Evolutionary conservation across 2,888 invertebrate species (phyloP).

Genomic region (Macrosoma leucophasiata): DNA sequence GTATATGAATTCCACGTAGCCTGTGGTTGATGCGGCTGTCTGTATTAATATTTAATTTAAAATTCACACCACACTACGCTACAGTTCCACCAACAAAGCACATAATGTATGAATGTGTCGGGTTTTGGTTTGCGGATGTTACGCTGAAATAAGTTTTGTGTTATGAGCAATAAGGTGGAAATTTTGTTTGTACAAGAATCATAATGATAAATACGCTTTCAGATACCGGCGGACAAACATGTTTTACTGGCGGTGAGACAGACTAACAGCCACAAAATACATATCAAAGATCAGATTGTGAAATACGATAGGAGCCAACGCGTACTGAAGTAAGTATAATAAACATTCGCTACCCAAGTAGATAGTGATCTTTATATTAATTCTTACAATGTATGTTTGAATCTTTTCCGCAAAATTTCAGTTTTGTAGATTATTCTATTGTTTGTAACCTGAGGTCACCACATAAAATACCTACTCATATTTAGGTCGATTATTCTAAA

Average conservation of each 20-base stretch:
- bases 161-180: constrained; percentile 6
- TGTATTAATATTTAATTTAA: constrained; percentile 60
- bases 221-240: constrained; percentile 81
- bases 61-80: constrained; percentile 54
- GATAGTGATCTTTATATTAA: no score
- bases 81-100: constrained; percentile 44
- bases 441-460: no score
- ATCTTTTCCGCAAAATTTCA: no score
- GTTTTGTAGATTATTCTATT: no score
- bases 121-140: constrained; percentile 5
- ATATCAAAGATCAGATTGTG: constrained; percentile 85
- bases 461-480: no score
- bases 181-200: constrained; percentile 6
- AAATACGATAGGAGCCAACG: constrained; percentile 85
- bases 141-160: constrained; percentile 10
- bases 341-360: neutral
- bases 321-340: constrained; percentile 79
- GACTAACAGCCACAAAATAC: constrained; percentile 85
- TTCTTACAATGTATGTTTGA: no score
- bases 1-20: no score
- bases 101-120: constrained; percentile 41
- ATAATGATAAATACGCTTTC: constrained; percentile 34
- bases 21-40: constrained; percentile 45
- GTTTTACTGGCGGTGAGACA: constrained; percentile 85
- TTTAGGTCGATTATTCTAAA: no score